Evolutionary conservation across 2,113 vertebrate species (phyloP).

Genomic region (Coregonus clupeaformis): DNA sequence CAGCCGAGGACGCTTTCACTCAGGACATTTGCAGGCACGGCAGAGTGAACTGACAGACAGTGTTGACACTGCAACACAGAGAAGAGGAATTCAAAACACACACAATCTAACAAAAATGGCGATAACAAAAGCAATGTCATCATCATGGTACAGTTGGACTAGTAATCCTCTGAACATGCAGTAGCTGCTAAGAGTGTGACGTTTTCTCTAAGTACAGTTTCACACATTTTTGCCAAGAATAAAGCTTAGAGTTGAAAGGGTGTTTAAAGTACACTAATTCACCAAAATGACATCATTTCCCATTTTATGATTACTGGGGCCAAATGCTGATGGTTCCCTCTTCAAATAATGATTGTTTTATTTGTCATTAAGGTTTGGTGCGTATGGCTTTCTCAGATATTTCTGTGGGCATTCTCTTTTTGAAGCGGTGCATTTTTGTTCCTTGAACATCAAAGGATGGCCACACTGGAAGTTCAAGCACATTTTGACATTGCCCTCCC

Average conservation of each 20-base stretch:
- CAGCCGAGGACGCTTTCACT: conserved; percentile 52
- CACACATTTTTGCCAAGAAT: conserved; percentile 35
- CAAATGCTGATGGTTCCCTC: conserved; percentile 43
- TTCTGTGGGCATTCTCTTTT: conserved; percentile 47
- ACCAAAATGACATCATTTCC: conserved; percentile 36
- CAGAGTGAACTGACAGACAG: conserved; percentile 23
- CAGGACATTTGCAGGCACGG: conserved; percentile 36
- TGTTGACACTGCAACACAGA: conserved; percentile 40
- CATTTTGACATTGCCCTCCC: conserved; percentile 65
- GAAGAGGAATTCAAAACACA: conserved; percentile 43
- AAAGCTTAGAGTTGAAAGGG: conserved; percentile 42
- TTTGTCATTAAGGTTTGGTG: conserved; percentile 57
- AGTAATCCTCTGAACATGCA: no score
- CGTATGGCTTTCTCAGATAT: conserved; percentile 34
- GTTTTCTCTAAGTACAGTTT: conserved; percentile 29
- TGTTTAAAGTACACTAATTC: conserved; percentile 41
- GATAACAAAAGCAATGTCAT: conserved; percentile 50
- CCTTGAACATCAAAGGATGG: conserved; percentile 67
- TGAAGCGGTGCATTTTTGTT: conserved; percentile 44
- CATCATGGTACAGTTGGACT: conserved; percentile 40
- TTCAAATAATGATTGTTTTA: conserved; percentile 47
- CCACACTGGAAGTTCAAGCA: conserved; percentile 67
- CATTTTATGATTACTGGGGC: conserved; percentile 40
- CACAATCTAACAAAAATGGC: conserved; percentile 47
- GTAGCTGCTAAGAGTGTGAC: background rate